Conservation (phyloP, 2,888 invertebrate species). For the Acheta domesticus region DNA sequence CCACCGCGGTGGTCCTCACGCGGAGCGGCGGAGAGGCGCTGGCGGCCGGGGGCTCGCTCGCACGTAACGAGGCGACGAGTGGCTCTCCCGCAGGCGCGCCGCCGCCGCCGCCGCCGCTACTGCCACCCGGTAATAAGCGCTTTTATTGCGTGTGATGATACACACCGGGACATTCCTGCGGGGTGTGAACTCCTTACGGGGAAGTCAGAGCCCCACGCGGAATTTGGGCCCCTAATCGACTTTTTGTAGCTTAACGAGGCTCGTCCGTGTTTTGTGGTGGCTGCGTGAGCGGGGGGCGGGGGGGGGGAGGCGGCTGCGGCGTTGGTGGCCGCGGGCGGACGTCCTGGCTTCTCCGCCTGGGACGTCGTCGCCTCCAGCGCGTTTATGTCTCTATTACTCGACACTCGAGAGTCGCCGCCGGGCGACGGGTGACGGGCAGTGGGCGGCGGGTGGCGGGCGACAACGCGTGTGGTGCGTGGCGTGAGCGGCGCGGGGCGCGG, state of each 20-base stretch:
- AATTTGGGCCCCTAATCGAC: conserved; percentile 18
- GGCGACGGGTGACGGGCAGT: too few relatives aligned
- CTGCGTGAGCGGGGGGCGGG: not conserved
- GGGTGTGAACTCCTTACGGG: conserved; percentile 10
- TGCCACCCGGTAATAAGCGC: not conserved
- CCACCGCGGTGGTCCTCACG: too few relatives aligned
- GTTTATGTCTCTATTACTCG: conserved; percentile 7
- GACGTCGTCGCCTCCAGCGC: not conserved
- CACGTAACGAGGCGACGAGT: not conserved
- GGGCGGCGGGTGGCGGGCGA: too few relatives aligned
- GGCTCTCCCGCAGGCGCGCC: not conserved
- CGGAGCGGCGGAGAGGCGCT: not conserved
- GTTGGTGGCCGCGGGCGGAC: not conserved
- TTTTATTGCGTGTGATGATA: conserved; percentile 18
- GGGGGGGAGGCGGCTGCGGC: not conserved
- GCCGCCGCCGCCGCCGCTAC: not conserved
- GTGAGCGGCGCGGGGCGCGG: not conserved
- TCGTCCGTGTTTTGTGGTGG: not conserved
- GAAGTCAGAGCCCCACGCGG: conserved; percentile 1
- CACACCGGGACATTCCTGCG: conserved; percentile 18
- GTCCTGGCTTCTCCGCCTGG: not conserved
- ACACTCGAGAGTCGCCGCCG: too few relatives aligned
- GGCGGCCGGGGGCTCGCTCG: not conserved
- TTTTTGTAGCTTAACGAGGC: conserved; percentile 9
- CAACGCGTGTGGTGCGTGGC: too few relatives aligned